Base-by-base conservation (phyloP, 1,140 invertebrate species). In the Capitella teleta region DNA sequence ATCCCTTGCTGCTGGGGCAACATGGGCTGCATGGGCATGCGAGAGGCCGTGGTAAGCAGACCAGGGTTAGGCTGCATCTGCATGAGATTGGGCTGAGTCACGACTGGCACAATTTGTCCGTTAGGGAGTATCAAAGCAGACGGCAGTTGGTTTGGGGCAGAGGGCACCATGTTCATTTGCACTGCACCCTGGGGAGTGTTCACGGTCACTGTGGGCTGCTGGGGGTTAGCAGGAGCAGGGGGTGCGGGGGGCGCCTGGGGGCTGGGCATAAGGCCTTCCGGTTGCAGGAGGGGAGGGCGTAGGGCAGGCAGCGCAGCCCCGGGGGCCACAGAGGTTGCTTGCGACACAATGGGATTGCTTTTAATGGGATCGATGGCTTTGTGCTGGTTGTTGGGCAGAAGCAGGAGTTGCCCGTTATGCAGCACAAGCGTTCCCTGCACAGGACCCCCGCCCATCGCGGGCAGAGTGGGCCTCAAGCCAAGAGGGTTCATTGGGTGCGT, bases 71-170 rank as follows among this genome's bases (percentile, higher is more conserved):
- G 48, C 21, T 36, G 54, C 4, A 37, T 34, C 25, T 54, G 57
- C 14, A 68, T 21, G 8, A 59, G 38, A 26, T 66, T 61, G 45
- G 69, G 66, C 49, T 72, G 69, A n/a, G 64, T 67, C 5, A 73
- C 67, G n/a, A 73, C 57, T 16, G 69, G 69, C 32, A 72, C 64
- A n/a, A 73, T 64, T 46, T 72, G 69, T 23, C 71, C 71, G 55
- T 69, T 68, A n/a, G 68, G 68, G 37, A 73, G 56, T 5, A 73
- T 59, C n/a, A 73, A 51, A 21, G 71, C 69, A 23, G 64, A 61
- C 24, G 68, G 67, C n/a, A 68, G 55, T 51, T 66, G 63, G 38
- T 56, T 62, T 14, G 57, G 57, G 36, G 61, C 59, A 43, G 52
- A 56, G n/a, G 61, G 58, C 23, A 57, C 51, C 21, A 58, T 61